Conservation (phyloP, 2,888 invertebrate species). For the Chaetogeoica ovagalla region DNA sequence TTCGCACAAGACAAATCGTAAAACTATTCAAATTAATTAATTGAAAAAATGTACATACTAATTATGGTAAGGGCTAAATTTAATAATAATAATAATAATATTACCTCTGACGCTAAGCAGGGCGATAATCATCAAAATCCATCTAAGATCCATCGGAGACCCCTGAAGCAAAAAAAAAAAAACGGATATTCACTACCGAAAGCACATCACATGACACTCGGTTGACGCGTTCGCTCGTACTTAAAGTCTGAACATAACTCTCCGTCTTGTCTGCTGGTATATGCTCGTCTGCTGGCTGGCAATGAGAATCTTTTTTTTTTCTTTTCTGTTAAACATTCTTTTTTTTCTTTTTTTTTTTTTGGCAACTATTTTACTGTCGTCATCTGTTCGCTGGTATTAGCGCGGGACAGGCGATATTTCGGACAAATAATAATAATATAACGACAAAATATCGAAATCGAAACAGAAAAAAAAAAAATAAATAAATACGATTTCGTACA, state of each 20-base stretch:
- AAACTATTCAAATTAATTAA: no score
- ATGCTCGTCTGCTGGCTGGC: conserved; percentile 27
- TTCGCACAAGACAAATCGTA: not conserved
- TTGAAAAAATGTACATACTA: not conserved
- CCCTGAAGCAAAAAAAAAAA: conserved; percentile 35
- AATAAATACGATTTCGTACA: no score
- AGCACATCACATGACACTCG: conserved; percentile 52
- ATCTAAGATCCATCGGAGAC: conserved; percentile 53
- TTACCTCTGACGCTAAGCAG: conserved; percentile 51
- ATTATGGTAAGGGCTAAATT: not conserved
- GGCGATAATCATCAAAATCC: conserved; percentile 46
- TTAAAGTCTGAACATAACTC: conserved; percentile 42
- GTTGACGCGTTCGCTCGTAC: conserved; percentile 50
- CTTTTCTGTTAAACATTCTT: conserved; percentile 40
- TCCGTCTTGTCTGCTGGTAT: conserved; percentile 26
- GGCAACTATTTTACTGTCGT: conserved; percentile 47
- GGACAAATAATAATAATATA: conserved; percentile 12
- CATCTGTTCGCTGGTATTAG: conserved; percentile 18
- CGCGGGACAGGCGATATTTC: conserved; percentile 30
- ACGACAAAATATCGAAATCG: no score
- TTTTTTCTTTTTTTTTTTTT: conserved; percentile 44
- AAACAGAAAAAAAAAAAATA: no score
- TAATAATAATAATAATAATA: not conserved
- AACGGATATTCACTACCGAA: conserved; percentile 45
- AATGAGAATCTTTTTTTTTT: conserved; percentile 38